A percentile compares a stretch with the other conserved stretches of the same genome.
These are phyloP conservation scores for Solen grandis DNA, from an alignment of 1,140 invertebrate genomes.

Conservation along the genomic window DNA sequence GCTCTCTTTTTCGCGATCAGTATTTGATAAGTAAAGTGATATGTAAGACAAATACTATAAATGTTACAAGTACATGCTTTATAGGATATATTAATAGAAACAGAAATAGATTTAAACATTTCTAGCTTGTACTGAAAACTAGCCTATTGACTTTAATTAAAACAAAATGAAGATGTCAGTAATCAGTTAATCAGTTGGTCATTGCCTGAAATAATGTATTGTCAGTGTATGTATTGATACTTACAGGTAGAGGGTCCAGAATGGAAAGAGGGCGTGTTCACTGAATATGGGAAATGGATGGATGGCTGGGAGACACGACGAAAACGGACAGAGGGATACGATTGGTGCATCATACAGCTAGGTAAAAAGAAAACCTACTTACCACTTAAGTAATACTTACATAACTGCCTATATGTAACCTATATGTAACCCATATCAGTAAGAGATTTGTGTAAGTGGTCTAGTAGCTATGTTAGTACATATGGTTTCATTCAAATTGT, in stretches of 20 bases:
- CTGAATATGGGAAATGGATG: constrained; percentile 87
- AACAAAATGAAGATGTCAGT: neutral
- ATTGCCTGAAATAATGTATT: neutral
- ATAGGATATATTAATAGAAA: neutral
- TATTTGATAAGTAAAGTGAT: too few species aligned
- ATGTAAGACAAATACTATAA: too few species aligned
- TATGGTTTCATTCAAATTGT: too few species aligned
- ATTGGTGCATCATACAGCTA: constrained; percentile 86
- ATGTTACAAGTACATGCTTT: too few species aligned
- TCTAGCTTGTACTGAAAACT: neutral
- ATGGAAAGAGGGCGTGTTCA: constrained; percentile 84
- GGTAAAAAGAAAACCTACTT: too few species aligned
- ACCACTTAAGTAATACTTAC: too few species aligned
- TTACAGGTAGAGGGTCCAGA: constrained; percentile 74
- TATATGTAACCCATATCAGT: too few species aligned
- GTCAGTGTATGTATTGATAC: neutral
- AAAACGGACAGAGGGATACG: constrained; percentile 85
- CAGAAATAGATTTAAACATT: neutral
- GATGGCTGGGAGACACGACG: constrained; percentile 87
- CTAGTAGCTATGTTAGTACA: neutral
- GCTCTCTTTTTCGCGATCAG: too few species aligned
- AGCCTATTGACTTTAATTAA: neutral
- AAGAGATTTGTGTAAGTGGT: too few species aligned
- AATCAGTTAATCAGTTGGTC: neutral
- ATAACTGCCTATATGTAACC: too few species aligned